phyloP scores from a whole-genome alignment of 1,140 invertebrate genomes.

The Danaus plexippus region DNA sequence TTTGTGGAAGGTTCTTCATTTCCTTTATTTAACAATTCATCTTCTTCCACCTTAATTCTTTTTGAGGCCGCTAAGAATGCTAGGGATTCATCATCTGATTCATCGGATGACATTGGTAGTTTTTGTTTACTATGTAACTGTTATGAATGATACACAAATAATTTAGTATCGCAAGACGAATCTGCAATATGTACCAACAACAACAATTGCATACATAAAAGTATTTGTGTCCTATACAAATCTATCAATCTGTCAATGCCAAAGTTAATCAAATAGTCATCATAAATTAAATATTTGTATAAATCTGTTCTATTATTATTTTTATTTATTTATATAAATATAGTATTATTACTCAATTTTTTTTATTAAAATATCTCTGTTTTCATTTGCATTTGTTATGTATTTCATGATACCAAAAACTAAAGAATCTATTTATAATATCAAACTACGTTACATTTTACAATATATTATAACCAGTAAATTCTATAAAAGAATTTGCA shows the following conservation, averaged over 20 bases:
- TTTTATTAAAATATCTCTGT: slow-evolving; percentile 6
- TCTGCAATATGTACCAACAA: no score
- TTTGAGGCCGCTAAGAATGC: slow-evolving; percentile 57
- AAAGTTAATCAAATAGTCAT: slow-evolving; percentile 2
- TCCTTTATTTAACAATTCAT: slow-evolving; percentile 30
- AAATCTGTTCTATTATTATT: no score
- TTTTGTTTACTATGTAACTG: no score
- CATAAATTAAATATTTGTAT: background rate
- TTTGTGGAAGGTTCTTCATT: slow-evolving; percentile 30
- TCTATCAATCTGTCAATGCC: background rate
- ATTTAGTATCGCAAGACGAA: no score
- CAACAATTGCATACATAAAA: no score
- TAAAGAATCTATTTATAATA: no score
- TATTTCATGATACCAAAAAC: no score
- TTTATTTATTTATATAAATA: background rate
- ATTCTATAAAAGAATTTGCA: no score
- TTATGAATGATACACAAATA: no score
- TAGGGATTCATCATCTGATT: slow-evolving; percentile 65
- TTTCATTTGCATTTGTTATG: background rate
- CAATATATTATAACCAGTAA: no score
- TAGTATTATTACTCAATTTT: background rate
- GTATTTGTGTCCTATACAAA: no score
- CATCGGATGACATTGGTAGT: slow-evolving; percentile 46
- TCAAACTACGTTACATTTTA: no score
- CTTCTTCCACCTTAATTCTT: slow-evolving; percentile 31